Evolutionary conservation across 2,797 vertebrate genomes (phyloP), one percentile per base, ranked within the genome.

Genomic region (Antrozous pallidus): DNA sequence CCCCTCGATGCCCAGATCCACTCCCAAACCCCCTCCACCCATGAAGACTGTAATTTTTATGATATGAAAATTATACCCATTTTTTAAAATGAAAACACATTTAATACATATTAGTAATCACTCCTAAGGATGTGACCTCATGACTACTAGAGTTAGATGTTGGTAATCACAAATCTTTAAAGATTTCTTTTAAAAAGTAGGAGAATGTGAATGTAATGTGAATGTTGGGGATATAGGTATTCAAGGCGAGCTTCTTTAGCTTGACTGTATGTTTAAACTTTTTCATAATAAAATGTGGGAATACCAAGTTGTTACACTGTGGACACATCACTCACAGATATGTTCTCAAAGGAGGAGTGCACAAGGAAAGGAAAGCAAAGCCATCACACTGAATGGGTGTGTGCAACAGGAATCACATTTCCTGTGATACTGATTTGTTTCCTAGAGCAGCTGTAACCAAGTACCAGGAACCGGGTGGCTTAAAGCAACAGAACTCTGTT

Each of bases 361-460:
- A 14, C 78, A 81, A 49, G 36, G 24, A 49, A 65, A 38, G 31
- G 7, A 47, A 33, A 74, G n/a, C 40, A 56, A 18, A 47, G 40
- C 22, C 24, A 49, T 2, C 13, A 36, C 0, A 6, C 0, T 5
- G 22, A 47, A 10, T 8, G 33, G 28, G 11, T 9, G 5, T 4
- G 0, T 26, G 14, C 18, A 77, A 4, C 38, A 17, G 73, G n/a
- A 26, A 24, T 71, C 28, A 13, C 5, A 6, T 49, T 65, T 67
- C 85, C 26, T 40, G 20, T 33, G 58, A 40, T 9, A 1, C 14
- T 24, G 1, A 2, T 83, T 89, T 3, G 42, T 77, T 79, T 84
- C 58, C 56, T 40, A 31, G 40, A 31, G 38, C 45, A 36, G 77
- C 75, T 58, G 6, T 54, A 33, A 33, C 45, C 61, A 70, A 63